A percentile compares a stretch with the other conserved stretches of the same genome.
These are phyloP conservation scores for Gymnopithys bicolor DNA, from an alignment of 2,797 vertebrate genomes.

Conservation along the genomic window DNA sequence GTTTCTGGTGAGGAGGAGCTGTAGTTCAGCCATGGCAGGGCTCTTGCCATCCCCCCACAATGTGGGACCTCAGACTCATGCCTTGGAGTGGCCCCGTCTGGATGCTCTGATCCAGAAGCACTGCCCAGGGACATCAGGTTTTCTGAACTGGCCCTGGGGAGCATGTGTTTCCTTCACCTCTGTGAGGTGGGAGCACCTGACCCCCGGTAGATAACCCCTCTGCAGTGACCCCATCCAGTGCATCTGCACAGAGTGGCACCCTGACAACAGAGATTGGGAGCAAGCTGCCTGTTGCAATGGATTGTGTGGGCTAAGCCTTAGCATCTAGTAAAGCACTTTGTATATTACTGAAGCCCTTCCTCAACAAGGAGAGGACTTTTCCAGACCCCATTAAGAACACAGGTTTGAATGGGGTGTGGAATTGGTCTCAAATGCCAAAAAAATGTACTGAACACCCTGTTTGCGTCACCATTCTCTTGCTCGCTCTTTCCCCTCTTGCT, in stretches of 20 bases:
- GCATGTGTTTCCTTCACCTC: background rate
- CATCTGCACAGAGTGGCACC: background rate
- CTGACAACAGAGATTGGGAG: background rate
- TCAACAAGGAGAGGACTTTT: background rate
- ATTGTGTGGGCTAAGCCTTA: background rate
- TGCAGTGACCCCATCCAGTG: background rate
- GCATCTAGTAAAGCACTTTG: background rate
- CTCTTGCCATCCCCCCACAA: background rate
- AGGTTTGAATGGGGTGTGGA: background rate
- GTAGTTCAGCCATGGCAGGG: background rate
- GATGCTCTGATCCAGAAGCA: background rate
- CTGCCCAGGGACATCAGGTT: rapidly evolving
- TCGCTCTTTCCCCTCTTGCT: background rate
- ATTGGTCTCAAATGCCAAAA: background rate
- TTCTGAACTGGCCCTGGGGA: background rate
- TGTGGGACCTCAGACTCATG: background rate
- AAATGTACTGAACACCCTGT: background rate
- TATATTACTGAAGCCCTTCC: background rate
- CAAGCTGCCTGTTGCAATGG: background rate
- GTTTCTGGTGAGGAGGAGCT: background rate
- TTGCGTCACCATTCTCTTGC: background rate
- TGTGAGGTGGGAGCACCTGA: background rate
- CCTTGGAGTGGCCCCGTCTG: background rate
- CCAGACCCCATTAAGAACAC: background rate
- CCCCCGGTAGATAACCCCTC: background rate